phyloP scores from a whole-genome alignment of 2,113 vertebrate genomes.

The Pelobates fuscus region DNA sequence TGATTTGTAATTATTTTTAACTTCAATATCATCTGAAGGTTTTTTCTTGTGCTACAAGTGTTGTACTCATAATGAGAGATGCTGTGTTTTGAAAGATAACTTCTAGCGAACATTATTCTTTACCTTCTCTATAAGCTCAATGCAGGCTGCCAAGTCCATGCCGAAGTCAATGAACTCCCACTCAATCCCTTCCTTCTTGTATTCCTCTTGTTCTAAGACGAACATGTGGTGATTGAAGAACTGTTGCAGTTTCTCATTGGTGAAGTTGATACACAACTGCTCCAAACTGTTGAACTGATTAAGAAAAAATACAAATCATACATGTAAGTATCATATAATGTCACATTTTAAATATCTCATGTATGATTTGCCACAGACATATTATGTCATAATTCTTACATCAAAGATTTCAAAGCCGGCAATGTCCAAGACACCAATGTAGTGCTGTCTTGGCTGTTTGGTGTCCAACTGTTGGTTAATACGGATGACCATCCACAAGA shows the following conservation, averaged over 20 bases:
- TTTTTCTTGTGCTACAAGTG: too few relatives aligned
- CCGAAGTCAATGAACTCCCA: conserved; percentile 81
- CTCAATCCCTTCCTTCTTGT: conserved; percentile 75
- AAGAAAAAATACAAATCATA: not conserved
- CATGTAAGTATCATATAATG: not conserved
- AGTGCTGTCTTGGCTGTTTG: conserved; percentile 62
- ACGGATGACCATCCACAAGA: conserved; percentile 61
- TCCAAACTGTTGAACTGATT: conserved; percentile 62
- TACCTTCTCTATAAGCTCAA: conserved; percentile 83
- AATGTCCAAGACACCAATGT: conserved; percentile 56
- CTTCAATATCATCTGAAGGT: too few relatives aligned
- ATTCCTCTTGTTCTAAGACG: conserved; percentile 62
- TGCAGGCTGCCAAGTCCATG: conserved; percentile 80
- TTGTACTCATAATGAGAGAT: too few relatives aligned
- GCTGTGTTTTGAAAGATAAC: too few relatives aligned
- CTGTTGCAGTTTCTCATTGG: conserved; percentile 61
- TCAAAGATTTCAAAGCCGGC: conserved; percentile 62
- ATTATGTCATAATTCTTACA: conserved; percentile 8
- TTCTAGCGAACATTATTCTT: not conserved
- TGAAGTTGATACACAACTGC: conserved; percentile 63
- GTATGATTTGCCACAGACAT: not conserved
- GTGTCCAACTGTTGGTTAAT: conserved; percentile 61
- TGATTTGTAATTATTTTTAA: too few relatives aligned
- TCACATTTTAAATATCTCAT: too few relatives aligned
- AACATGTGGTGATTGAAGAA: conserved; percentile 65